Conservation (phyloP, 2,888 invertebrate genomes). For the Parnassius apollo region DNA sequence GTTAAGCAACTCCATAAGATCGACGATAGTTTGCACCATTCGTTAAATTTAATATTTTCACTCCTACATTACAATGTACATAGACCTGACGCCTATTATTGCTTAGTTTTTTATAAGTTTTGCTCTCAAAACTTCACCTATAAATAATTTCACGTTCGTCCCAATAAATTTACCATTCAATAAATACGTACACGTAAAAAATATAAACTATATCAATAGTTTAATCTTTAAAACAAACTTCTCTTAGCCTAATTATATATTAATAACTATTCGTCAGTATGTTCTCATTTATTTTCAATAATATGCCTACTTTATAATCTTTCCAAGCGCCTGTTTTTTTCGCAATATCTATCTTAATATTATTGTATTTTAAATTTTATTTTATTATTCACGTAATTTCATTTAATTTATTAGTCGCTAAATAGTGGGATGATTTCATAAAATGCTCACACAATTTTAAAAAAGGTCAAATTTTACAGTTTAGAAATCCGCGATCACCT, state of each 20-base stretch:
- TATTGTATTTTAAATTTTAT: constrained; percentile 50
- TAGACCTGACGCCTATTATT: constrained; percentile 78
- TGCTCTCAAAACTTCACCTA: constrained; percentile 77
- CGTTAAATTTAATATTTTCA: constrained; percentile 60
- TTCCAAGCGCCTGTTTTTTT: constrained; percentile 77
- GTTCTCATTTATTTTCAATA: constrained; percentile 77
- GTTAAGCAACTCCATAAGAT: constrained; percentile 69
- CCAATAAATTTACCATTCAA: constrained; percentile 81
- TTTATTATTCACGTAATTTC: constrained; percentile 62
- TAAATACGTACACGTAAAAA: constrained; percentile 82
- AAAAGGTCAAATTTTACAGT: constrained; percentile 60
- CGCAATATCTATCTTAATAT: constrained; percentile 68
- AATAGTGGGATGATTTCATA: constrained; percentile 53
- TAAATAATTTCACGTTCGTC: constrained; percentile 79
- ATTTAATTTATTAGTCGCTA: constrained; percentile 67
- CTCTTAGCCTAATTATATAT: constrained; percentile 77
- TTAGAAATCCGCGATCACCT: constrained; percentile 52
- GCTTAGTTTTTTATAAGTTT: constrained; percentile 79
- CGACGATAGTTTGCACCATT: constrained; percentile 77
- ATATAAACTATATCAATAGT: constrained; percentile 82
- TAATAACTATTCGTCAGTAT: constrained; percentile 80
- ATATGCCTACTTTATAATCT: constrained; percentile 80
- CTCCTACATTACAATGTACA: constrained; percentile 77
- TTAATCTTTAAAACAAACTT: constrained; percentile 82
- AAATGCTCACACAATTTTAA: constrained; percentile 40